These are phyloP conservation scores for Hylaeus volcanicus DNA, from an alignment of 1,140 invertebrate species.

Conservation along the genomic window DNA sequence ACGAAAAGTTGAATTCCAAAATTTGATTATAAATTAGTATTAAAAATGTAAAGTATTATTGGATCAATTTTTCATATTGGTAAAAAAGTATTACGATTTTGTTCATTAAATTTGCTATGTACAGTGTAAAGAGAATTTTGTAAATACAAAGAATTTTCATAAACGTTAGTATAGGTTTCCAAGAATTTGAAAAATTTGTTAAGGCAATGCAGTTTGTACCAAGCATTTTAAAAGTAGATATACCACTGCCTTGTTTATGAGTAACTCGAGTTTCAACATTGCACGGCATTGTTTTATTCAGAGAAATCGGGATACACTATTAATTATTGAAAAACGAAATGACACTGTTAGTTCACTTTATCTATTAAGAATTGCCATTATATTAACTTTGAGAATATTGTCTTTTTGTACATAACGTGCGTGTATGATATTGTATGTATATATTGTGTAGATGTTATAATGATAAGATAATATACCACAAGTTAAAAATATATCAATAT, in stretches of 20 bases:
- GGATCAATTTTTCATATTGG: constrained; percentile 30
- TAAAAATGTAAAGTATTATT: constrained; percentile 28
- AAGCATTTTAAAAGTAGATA: constrained; percentile 62
- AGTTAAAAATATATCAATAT: constrained; percentile 43
- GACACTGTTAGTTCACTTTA: constrained; percentile 27
- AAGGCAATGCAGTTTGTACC: constrained; percentile 44
- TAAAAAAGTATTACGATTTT: constrained; percentile 34
- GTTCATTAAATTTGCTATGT: constrained; percentile 52
- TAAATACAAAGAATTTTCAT: constrained; percentile 65
- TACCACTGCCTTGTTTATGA: constrained; percentile 68
- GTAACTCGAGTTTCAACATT: constrained; percentile 51
- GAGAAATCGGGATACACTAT: constrained; percentile 33
- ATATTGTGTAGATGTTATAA: constrained; percentile 63
- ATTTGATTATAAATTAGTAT: constrained; percentile 22
- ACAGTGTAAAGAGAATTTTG: constrained; percentile 69
- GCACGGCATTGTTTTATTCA: constrained; percentile 54
- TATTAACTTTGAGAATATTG: constrained; percentile 41
- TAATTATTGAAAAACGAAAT: constrained; percentile 43
- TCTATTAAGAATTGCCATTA: constrained; percentile 52
- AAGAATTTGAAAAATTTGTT: constrained; percentile 57
- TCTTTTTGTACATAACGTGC: constrained; percentile 59
- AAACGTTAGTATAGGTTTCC: constrained; percentile 59
- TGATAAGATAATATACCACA: constrained; percentile 58
- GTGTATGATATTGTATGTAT: constrained; percentile 61
- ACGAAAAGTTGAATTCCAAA: not conserved